Base-by-base conservation (phyloP, 2,888 invertebrate species). In the Phorcus lineatus region DNA sequence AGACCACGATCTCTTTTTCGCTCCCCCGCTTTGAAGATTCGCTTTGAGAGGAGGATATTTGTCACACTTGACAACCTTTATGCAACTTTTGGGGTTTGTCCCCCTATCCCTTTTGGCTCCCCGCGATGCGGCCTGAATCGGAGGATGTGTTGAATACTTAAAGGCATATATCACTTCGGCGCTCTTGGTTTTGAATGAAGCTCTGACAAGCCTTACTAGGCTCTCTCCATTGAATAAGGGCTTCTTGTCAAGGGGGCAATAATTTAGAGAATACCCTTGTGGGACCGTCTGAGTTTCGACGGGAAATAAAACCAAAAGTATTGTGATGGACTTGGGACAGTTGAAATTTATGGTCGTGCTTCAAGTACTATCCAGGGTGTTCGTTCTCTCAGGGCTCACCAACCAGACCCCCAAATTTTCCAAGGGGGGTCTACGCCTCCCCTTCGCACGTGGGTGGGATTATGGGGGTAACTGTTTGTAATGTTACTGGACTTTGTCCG, bases 161-260 rank as follows among this genome's bases (percentile, higher is more conserved):
- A 24, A 28, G 62, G 62, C 62, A 62, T 62, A 62, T 62, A 62
- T 62, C 62, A 62, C 62, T 62, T 62, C 24, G 62, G 16, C 62
- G 62, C 28, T 28, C 62, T 62, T 62, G 62, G 24, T 24, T 28
- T 28, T 62, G 24, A 62, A 62, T 62, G 17, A 24, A 62, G 24
- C 28, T 28, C 16, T 62, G 62, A 62, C 62, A 62, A 62, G 62
- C 28, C 28, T 28, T 62, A 62, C 62, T 28, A 62, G 62, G 28
- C 28, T 24, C 28, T 62, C 62, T 62, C 62, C 28, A 62, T 62
- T 62, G 62, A 62, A 62, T 24, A 62, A 24, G 62, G 28, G 62
- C 62, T 28, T 24, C 62, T 22, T 62, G 62, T 62, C 62, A 62
- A 24, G 28, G 28, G 28, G 62, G 62, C 62, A 62, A 62, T 62